A percentile compares a stretch with the other conserved stretches of the same genome.
phyloP scores from a whole-genome alignment of 2,113 vertebrate genomes.

The Caranx ignobilis region DNA sequence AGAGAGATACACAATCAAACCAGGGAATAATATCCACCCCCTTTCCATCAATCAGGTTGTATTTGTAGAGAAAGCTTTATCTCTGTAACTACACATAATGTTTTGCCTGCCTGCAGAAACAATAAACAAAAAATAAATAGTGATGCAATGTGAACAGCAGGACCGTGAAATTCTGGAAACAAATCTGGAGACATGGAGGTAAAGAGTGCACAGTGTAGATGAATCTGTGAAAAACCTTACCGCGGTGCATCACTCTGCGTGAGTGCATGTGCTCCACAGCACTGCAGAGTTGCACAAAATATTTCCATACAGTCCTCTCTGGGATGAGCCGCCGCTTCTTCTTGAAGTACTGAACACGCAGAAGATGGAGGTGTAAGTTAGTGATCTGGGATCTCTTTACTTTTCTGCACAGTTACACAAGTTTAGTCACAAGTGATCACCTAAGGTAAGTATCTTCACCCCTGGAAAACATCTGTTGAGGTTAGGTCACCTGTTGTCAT shows the following conservation, averaged over 20 bases:
- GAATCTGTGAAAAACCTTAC: slow-evolving; percentile 70
- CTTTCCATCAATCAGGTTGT: background rate
- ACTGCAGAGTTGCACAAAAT: slow-evolving; percentile 97
- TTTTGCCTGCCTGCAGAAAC: background rate
- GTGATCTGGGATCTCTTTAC: background rate
- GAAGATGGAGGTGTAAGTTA: background rate
- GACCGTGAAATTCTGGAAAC: background rate
- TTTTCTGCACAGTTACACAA: background rate
- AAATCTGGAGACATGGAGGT: background rate
- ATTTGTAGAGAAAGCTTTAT: background rate
- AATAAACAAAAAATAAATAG: background rate
- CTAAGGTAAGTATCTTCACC: background rate
- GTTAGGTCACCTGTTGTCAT: background rate
- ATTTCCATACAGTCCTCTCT: slow-evolving; percentile 97
- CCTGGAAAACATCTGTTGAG: background rate
- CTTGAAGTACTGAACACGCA: slow-evolving; percentile 91
- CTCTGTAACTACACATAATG: background rate
- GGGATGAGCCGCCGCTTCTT: slow-evolving; percentile 95
- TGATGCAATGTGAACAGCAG: background rate
- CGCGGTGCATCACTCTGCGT: slow-evolving; percentile 95
- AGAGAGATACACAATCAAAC: slow-evolving; percentile 1
- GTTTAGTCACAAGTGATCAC: background rate
- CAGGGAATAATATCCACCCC: too few species aligned
- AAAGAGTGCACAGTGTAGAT: background rate
- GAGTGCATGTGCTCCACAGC: slow-evolving; percentile 98